These are phyloP conservation scores for Helicorthomorpha holstii DNA, from an alignment of 1,140 invertebrate species.

Conservation along the genomic window DNA sequence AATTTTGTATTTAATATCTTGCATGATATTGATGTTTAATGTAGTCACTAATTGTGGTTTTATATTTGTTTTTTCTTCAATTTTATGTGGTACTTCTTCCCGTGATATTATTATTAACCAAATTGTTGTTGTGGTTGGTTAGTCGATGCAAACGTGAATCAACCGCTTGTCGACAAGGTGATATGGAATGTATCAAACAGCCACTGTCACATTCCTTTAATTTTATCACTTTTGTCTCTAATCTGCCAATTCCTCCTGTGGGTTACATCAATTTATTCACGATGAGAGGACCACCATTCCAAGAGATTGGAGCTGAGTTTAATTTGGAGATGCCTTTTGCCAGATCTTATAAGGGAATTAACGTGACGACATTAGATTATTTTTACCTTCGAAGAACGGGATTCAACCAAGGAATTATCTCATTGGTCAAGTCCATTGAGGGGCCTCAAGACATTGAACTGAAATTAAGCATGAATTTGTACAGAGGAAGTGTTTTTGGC, in stretches of 20 bases:
- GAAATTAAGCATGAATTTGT: conserved; percentile 70
- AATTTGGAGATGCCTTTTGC: conserved; percentile 47
- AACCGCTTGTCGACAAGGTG: conserved; percentile 44
- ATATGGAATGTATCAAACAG: conserved; percentile 48
- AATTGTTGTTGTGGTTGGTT: conserved; percentile 14
- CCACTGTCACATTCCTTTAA: conserved; percentile 75
- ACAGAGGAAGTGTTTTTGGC: conserved; percentile 42
- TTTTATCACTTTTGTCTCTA: conserved; percentile 74
- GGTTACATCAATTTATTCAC: conserved; percentile 64
- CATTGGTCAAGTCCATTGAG: conserved; percentile 46
- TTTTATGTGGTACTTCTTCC: no score
- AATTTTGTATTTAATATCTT: conserved; percentile 9
- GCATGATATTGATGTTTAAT: neutral
- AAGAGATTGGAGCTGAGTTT: conserved; percentile 50
- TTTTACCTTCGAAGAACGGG: conserved; percentile 36
- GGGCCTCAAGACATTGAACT: conserved; percentile 82
- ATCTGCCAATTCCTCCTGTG: conserved; percentile 48
- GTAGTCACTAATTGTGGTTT: conserved; percentile 13
- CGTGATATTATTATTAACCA: neutral
- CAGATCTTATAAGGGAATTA: conserved; percentile 38
- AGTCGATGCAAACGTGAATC: conserved; percentile 62
- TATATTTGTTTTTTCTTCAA: conserved; percentile 2
- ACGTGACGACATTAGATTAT: conserved; percentile 40
- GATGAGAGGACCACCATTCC: conserved; percentile 56
- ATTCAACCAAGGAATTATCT: conserved; percentile 49